Evolutionary conservation across 2,888 invertebrate genomes (phyloP).

Genomic region (Ochropleura leucogaster): DNA sequence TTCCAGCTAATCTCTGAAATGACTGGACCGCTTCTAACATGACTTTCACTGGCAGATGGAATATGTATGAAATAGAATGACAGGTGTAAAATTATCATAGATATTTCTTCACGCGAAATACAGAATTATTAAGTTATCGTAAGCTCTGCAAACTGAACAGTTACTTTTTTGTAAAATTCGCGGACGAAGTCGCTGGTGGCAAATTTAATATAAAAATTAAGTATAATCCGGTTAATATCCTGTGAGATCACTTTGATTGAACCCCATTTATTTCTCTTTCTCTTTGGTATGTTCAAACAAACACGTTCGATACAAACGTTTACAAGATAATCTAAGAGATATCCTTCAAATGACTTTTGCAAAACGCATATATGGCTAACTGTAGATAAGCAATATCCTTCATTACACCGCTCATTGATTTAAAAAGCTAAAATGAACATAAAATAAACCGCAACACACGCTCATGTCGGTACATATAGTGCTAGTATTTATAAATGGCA

Average conservation of each 20-base stretch:
- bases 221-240: too few species aligned
- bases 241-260: neutral
- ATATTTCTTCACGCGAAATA: too few species aligned
- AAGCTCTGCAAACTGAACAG: too few species aligned
- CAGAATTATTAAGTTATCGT: too few species aligned
- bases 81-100: too few species aligned
- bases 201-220: neutral
- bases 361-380: neutral
- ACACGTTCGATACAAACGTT: neutral
- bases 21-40: too few species aligned
- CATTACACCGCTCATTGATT: neutral
- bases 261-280: neutral
- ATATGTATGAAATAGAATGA: too few species aligned
- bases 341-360: constrained; percentile 1
- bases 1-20: too few species aligned
- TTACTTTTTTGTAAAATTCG: too few species aligned
- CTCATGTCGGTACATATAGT: neutral
- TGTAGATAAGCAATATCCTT: neutral
- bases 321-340: neutral
- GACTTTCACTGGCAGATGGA: too few species aligned
- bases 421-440: neutral
- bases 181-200: too few species aligned
- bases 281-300: neutral
- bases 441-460: neutral
- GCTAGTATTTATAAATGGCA: neutral